Evolutionary conservation across 2,888 invertebrate genomes (phyloP).

Genomic region (Clanis bilineata): DNA sequence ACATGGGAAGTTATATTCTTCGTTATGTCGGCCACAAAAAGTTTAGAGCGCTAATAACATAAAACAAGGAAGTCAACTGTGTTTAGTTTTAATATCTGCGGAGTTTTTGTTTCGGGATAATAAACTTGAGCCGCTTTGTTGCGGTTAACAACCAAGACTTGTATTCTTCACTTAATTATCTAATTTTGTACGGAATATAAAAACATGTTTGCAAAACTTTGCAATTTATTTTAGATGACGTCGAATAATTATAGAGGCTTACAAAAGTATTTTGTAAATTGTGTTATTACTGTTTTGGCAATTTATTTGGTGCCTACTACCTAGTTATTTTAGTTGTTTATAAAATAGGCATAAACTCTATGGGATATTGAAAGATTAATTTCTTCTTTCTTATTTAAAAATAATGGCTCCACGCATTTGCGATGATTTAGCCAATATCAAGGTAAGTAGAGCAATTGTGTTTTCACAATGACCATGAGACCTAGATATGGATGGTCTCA

Average conservation of each 20-base stretch:
- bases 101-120: conserved; percentile 12
- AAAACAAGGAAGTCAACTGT: neutral
- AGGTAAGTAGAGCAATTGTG: no score
- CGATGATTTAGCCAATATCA: no score
- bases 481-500: no score
- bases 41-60: neutral
- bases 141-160: neutral
- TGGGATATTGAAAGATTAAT: no score
- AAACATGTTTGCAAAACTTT: conserved; percentile 1
- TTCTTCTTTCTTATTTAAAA: no score
- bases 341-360: no score
- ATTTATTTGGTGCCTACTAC: no score
- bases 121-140: neutral
- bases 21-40: neutral
- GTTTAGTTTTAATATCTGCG: neutral
- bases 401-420: no score
- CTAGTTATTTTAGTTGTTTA: no score
- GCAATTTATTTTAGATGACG: conserved; percentile 5
- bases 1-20: neutral
- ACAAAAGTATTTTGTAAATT: no score
- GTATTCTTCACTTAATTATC: neutral
- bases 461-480: no score
- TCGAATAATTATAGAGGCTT: neutral
- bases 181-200: conserved; percentile 2
- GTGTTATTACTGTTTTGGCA: no score